Evolutionary conservation across 2,113 vertebrate genomes (phyloP).

Genomic region (Apodemus sylvaticus): DNA sequence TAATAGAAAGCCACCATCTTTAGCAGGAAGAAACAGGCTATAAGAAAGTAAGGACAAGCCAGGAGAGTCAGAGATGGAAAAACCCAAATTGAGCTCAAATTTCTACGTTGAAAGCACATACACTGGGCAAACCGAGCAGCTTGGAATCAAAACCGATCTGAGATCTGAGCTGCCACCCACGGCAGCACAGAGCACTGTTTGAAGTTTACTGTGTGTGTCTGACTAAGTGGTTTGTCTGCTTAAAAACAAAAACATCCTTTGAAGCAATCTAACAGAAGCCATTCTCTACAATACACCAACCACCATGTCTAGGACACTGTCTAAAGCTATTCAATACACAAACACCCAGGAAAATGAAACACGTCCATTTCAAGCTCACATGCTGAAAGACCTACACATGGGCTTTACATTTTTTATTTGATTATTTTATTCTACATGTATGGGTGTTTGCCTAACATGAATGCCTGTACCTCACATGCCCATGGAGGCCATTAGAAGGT

Average conservation of each 20-base stretch:
- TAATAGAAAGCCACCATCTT: background rate
- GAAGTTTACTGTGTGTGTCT: background rate
- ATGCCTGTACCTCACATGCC: background rate
- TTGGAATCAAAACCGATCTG: background rate
- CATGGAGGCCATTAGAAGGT: background rate
- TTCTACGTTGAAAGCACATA: background rate
- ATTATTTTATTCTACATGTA: background rate
- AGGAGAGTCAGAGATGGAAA: slow-evolving; percentile 16
- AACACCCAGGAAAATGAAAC: no score
- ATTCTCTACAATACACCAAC: background rate
- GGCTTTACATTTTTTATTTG: background rate
- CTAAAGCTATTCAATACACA: background rate
- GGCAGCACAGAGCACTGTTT: background rate
- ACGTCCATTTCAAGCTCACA: background rate
- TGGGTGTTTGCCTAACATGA: background rate
- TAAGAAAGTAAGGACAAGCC: background rate
- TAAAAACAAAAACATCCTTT: background rate
- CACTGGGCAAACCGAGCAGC: background rate
- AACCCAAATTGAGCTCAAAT: background rate
- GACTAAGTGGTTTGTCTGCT: background rate
- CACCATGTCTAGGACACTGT: background rate
- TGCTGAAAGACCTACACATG: background rate
- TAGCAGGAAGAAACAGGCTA: background rate
- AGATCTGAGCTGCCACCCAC: background rate
- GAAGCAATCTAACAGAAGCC: background rate